These are phyloP conservation scores for Hippotragus niger DNA, from an alignment of 2,113 vertebrate genomes.

Conservation along the genomic window DNA sequence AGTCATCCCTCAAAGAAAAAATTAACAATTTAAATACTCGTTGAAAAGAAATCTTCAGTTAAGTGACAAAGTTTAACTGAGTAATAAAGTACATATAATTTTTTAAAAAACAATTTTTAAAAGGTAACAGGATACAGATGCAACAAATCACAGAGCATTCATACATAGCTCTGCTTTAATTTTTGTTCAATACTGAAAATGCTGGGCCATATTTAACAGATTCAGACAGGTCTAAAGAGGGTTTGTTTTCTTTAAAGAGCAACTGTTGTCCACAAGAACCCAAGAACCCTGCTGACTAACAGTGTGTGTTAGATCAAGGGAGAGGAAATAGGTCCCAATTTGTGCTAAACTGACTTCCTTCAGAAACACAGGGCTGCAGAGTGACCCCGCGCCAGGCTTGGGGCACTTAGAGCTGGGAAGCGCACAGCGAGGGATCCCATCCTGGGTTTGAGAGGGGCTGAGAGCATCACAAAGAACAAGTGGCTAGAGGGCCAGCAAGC, in stretches of 20 bases:
- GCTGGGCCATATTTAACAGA: slow-evolving; percentile 42
- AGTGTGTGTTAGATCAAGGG: slow-evolving; percentile 45
- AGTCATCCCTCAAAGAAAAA: slow-evolving; percentile 52
- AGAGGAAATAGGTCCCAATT: slow-evolving; percentile 65
- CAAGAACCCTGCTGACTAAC: slow-evolving; percentile 47
- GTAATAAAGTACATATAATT: background rate
- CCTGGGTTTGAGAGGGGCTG: background rate
- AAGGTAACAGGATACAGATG: background rate
- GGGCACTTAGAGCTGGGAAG: slow-evolving; percentile 31
- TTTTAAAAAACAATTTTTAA: background rate
- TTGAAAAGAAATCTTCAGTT: slow-evolving; percentile 38
- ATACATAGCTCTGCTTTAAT: background rate
- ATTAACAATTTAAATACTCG: slow-evolving; percentile 44
- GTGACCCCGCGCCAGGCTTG: slow-evolving; percentile 46
- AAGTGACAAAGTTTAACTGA: slow-evolving; percentile 26
- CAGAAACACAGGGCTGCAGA: slow-evolving; percentile 49
- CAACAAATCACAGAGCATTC: background rate
- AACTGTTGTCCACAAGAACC: slow-evolving; percentile 36
- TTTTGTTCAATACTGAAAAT: slow-evolving; percentile 25
- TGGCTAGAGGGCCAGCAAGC: background rate
- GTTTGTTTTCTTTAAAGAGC: slow-evolving; percentile 58
- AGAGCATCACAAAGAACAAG: background rate
- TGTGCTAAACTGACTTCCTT: slow-evolving; percentile 64
- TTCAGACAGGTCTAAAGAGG: slow-evolving; percentile 30
- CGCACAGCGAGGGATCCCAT: background rate